phyloP scores from a whole-genome alignment of 2,797 vertebrate genomes.

The Lacerta bilineata region DNA sequence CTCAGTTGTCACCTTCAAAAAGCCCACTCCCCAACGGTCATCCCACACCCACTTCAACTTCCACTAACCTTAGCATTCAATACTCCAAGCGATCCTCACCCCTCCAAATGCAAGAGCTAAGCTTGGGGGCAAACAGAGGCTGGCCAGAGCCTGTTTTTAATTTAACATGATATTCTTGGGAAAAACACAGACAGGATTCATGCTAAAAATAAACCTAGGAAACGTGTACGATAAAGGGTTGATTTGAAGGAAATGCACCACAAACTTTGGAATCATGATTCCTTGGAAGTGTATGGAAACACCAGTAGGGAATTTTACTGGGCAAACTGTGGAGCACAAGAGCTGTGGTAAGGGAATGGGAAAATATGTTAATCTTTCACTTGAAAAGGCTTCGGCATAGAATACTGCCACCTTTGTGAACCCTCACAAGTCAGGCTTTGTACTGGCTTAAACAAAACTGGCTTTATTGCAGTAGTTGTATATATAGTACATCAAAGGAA shows the following conservation, averaged over 20 bases:
- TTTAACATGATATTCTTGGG: neutral
- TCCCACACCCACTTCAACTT: neutral
- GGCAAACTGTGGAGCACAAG: neutral
- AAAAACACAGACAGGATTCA: neutral
- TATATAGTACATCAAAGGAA: slow-evolving; percentile 41
- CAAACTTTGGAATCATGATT: neutral
- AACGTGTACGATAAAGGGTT: neutral
- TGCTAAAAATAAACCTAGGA: slow-evolving; percentile 21
- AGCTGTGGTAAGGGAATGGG: slow-evolving; percentile 1
- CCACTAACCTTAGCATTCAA: neutral
- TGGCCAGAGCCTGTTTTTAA: neutral
- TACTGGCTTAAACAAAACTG: slow-evolving; percentile 38
- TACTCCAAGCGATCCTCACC: neutral
- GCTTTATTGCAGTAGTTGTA: slow-evolving; percentile 38
- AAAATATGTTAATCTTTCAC: slow-evolving; percentile 27
- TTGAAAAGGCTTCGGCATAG: neutral
- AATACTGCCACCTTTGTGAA: slow-evolving; percentile 15
- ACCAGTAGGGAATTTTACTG: neutral
- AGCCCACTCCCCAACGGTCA: neutral
- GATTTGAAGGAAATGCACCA: slow-evolving; percentile 25
- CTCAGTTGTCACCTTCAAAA: neutral
- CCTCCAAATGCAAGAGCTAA: neutral
- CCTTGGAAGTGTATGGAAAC: neutral
- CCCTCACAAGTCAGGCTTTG: slow-evolving; percentile 5
- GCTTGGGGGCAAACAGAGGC: neutral